Conservation (phyloP, 2,113 vertebrate genomes). For the Theristicus caerulescens region DNA sequence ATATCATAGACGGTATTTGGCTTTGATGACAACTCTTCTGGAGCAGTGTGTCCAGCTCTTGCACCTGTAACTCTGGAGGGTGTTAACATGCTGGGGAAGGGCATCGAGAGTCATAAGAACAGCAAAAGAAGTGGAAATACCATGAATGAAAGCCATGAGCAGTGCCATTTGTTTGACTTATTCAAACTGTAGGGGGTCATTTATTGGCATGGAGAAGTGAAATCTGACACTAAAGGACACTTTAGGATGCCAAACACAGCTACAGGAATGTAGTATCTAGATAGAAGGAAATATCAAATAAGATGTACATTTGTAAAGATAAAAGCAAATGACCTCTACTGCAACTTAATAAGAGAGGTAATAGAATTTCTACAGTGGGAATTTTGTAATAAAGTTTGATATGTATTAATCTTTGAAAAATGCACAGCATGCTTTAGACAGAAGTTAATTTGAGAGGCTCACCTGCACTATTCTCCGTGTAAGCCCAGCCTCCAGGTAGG, state of each 20-base stretch:
- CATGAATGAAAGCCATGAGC: background rate
- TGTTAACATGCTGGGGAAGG: background rate
- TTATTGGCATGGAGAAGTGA: background rate
- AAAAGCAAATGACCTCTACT: background rate
- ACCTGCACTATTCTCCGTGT: background rate
- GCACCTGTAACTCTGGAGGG: background rate
- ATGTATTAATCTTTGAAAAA: background rate
- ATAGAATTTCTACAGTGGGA: background rate
- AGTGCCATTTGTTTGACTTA: background rate
- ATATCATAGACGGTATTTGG: background rate
- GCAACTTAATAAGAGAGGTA: background rate
- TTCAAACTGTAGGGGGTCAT: background rate
- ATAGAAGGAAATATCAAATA: background rate
- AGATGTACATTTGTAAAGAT: background rate
- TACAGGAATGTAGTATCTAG: background rate
- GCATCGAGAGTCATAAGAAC: background rate
- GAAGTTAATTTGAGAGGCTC: background rate
- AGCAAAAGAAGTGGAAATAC: background rate
- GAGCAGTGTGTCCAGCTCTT: background rate
- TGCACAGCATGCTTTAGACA: background rate
- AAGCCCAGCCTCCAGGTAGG: background rate
- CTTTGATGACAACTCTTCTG: background rate
- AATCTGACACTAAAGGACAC: background rate
- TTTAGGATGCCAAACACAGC: background rate
- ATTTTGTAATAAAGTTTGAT: background rate